Conservation (phyloP, 2,888 invertebrate genomes). For the Tolmerus cingulatus region DNA sequence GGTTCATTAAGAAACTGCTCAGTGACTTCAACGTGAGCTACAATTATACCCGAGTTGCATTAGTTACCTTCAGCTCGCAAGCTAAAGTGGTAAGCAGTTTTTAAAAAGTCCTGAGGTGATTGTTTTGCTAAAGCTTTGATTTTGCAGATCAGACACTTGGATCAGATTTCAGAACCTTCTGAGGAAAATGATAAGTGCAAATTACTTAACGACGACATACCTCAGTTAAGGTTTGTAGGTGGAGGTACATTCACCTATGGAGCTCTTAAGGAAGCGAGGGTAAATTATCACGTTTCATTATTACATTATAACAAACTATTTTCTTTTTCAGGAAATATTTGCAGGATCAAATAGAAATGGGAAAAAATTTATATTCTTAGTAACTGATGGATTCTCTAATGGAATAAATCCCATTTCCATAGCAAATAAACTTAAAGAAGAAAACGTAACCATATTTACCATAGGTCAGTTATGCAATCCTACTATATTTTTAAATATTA, state of each 20-base stretch:
- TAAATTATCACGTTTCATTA: conserved; percentile 54
- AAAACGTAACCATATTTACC: conserved; percentile 67
- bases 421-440: conserved; percentile 67
- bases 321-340: conserved; percentile 63
- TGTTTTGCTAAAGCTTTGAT: not conserved
- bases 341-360: conserved; percentile 62
- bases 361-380: conserved; percentile 71
- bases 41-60: conserved; percentile 70
- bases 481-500: not conserved
- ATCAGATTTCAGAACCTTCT: conserved; percentile 68
- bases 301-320: not conserved
- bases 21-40: conserved; percentile 73
- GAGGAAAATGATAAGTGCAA: conserved; percentile 71
- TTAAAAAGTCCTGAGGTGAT: not conserved
- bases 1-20: conserved; percentile 72
- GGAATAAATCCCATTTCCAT: conserved; percentile 72
- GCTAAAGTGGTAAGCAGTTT: conserved; percentile 65
- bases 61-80: conserved; percentile 72
- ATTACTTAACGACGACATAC: conserved; percentile 69
- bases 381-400: conserved; percentile 77
- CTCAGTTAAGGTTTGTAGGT: conserved; percentile 69
- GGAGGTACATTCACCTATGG: conserved; percentile 76
- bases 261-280: conserved; percentile 72
- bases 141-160: conserved; percentile 65
- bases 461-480: conserved; percentile 56